phyloP scores from a whole-genome alignment of 2,888 invertebrate genomes.

The Philaethria dido region DNA sequence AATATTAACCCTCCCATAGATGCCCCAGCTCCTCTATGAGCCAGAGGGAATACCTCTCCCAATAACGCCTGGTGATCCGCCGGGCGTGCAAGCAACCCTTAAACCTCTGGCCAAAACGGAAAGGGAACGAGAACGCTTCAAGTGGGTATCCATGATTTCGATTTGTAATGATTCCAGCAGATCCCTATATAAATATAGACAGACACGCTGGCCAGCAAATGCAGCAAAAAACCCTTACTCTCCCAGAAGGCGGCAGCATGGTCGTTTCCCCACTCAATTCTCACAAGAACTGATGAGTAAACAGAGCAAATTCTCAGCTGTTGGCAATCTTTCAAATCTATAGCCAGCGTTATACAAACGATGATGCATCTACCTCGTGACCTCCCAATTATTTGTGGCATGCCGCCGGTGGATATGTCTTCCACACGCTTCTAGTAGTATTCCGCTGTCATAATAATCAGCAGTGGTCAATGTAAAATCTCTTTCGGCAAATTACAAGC shows the following conservation, averaged over 20 bases:
- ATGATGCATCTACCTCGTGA: conserved; percentile 54
- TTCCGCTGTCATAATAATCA: conserved; percentile 53
- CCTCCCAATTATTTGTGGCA: conserved; percentile 62
- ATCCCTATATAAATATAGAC: conserved; percentile 53
- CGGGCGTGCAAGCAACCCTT: no score
- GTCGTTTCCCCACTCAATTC: conserved; percentile 57
- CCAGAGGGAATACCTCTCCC: conserved; percentile 67
- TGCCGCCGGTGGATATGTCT: conserved; percentile 63
- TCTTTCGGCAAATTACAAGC: conserved; percentile 55
- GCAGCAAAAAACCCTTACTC: conserved; percentile 59
- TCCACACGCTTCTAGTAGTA: conserved; percentile 61
- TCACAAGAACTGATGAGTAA: conserved; percentile 59
- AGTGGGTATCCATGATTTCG: conserved; percentile 54
- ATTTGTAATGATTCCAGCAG: conserved; percentile 49
- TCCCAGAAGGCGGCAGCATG: conserved; percentile 61
- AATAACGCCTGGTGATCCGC: no score
- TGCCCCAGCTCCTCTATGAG: conserved; percentile 59
- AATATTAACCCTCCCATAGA: conserved; percentile 53
- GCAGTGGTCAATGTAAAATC: conserved; percentile 62
- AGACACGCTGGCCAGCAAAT: conserved; percentile 50
- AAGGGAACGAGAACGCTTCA: no score
- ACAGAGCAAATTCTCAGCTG: conserved; percentile 53
- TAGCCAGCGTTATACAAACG: conserved; percentile 57
- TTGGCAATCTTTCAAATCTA: conserved; percentile 63
- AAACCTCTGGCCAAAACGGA: no score